Evolutionary conservation across 2,888 invertebrate genomes (phyloP).

Genomic region (Dorcus hopei): DNA sequence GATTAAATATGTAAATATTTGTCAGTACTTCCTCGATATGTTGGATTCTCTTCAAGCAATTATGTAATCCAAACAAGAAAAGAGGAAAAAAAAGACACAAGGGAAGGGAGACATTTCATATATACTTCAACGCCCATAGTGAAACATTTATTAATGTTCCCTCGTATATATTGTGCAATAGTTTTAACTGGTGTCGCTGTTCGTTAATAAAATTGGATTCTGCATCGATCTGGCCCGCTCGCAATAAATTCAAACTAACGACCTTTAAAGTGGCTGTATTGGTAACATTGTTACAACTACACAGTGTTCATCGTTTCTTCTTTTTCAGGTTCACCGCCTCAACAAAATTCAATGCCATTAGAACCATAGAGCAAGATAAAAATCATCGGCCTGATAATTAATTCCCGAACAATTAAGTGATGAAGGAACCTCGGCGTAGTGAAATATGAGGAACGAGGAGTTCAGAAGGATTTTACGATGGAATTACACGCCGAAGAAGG

Average conservation of each 20-base stretch:
- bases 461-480: slow-evolving; percentile 27
- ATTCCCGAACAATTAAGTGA: not conserved
- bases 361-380: not conserved
- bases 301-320: not conserved
- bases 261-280: slow-evolving; percentile 15
- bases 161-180: not conserved
- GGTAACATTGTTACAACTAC: slow-evolving; percentile 24
- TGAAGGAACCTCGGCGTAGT: not conserved
- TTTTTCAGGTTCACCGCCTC: not conserved
- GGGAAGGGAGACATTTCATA: too few species aligned
- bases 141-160: too few species aligned
- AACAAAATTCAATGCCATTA: not conserved
- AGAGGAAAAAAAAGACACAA: too few species aligned
- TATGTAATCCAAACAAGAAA: too few species aligned
- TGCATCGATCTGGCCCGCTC: slow-evolving; percentile 7
- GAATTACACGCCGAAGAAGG: slow-evolving; percentile 30
- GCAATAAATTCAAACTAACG: slow-evolving; percentile 13
- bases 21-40: too few species aligned
- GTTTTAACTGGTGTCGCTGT: slow-evolving; percentile 4
- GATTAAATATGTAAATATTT: too few species aligned
- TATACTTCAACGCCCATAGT: too few species aligned
- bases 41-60: too few species aligned
- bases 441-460: not conserved
- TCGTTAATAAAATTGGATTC: slow-evolving; percentile 11
- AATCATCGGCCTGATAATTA: not conserved